phyloP scores from a whole-genome alignment of 2,888 invertebrate species.

The Creontiades dilutus region DNA sequence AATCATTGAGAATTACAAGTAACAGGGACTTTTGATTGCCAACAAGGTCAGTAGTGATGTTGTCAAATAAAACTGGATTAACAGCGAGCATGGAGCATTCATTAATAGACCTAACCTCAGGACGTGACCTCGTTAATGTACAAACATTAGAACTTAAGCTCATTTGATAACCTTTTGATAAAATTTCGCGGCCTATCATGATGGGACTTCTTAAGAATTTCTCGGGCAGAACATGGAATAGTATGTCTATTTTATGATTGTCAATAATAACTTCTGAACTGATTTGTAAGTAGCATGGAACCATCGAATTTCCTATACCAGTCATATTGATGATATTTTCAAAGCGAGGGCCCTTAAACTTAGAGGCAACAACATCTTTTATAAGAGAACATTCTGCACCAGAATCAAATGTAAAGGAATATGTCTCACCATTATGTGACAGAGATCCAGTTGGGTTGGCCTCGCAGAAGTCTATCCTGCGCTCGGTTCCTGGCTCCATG shows the following conservation, averaged over 20 bases:
- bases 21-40: background rate
- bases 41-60: background rate
- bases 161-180: background rate
- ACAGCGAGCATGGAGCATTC: background rate
- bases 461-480: background rate
- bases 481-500: background rate
- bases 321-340: background rate
- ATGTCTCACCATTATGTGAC: background rate
- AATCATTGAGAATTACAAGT: background rate
- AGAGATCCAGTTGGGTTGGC: background rate
- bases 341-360: background rate
- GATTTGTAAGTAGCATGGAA: background rate
- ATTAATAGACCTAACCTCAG: background rate
- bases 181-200: background rate
- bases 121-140: background rate
- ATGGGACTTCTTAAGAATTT: background rate
- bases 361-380: background rate
- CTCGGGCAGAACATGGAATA: slow-evolving; percentile 27
- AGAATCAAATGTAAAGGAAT: background rate
- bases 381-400: no score
- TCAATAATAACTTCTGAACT: background rate
- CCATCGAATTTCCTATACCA: no score
- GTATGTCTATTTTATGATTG: background rate
- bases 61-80: background rate
- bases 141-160: background rate